These are phyloP conservation scores for Peromyscus californicus DNA, from an alignment of 2,113 vertebrate species.

Conservation along the genomic window DNA sequence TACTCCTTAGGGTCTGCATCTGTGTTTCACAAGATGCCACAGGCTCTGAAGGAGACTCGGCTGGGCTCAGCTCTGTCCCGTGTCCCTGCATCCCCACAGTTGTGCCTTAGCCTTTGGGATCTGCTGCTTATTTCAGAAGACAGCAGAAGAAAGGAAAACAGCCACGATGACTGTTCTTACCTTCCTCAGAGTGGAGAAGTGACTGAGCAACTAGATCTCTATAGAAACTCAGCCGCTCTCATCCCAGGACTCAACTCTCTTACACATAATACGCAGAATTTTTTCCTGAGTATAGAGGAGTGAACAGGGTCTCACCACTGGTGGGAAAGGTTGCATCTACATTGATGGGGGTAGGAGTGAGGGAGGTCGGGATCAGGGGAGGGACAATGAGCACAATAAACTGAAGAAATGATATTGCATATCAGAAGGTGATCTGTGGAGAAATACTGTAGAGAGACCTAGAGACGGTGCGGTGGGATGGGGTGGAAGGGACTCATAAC, in stretches of 20 bases:
- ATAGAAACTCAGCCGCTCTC: neutral
- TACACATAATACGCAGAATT: neutral
- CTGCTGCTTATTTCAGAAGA: neutral
- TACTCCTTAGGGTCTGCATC: neutral
- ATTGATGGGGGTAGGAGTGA: neutral
- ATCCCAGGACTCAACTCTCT: neutral
- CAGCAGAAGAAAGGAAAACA: neutral
- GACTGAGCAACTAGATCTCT: neutral
- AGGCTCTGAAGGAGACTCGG: neutral
- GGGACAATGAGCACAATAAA: neutral
- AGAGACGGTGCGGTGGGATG: neutral
- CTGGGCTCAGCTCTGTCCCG: neutral
- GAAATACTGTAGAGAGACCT: neutral
- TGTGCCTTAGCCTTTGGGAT: neutral
- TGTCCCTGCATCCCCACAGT: neutral
- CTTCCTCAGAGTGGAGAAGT: neutral
- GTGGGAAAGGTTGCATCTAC: neutral
- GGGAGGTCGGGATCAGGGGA: neutral
- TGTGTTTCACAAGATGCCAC: neutral
- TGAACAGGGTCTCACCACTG: neutral
- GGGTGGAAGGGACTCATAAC: neutral
- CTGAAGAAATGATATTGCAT: neutral
- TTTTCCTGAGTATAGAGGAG: neutral
- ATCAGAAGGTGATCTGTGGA: neutral
- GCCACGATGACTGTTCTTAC: neutral